Evolutionary conservation across 2,888 invertebrate species (phyloP), one percentile per base, ranked within the genome.

Genomic region (Dione juno): DNA sequence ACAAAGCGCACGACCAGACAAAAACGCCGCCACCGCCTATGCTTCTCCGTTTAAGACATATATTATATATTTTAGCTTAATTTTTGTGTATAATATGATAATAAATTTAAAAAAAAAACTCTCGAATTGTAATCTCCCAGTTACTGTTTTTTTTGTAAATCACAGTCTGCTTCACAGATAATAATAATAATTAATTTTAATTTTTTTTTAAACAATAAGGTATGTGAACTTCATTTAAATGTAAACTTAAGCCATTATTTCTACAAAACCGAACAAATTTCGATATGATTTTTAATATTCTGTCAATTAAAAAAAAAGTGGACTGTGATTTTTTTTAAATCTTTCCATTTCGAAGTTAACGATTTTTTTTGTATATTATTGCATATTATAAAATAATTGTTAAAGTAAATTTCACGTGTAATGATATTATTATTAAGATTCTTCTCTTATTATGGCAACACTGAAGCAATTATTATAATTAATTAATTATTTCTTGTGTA

Each of bases 101-200:
- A 70, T 35, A 58, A 48, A n/a, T n/a, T n/a, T n/a, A n/a, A 72
- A 63, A 61, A 19, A 50, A 19, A 66, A 50, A 66, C 65, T 48
- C 70, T 69, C 72, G 71, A 69, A 74, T 74, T 65, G 54, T 69
- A 67, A 54, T 59, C 53, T 66, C 28, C 54, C 52, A 58, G 19
- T 16, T 28, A 19, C 35, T 58, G 53, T 35, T 64, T 66, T 61
- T 53, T 45, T 71, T 63, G 7, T 13, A 35, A 52, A 66, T 59
- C 14, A 48, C 45, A 48, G 57, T 37, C 57, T 16, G 7, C 37
- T 41, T 41, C n/a, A 28, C 21, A 59, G 28, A 14, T 43, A 28
- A 43, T 9, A 13, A 41, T 14, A 59, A 59, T 40, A 59, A 19
- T 8, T 1, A 37, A 35, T 35, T n/a, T 11, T 16, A 41, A 41